Conservation (phyloP, 1,140 invertebrate genomes). For the Saccostrea cuccullata region DNA sequence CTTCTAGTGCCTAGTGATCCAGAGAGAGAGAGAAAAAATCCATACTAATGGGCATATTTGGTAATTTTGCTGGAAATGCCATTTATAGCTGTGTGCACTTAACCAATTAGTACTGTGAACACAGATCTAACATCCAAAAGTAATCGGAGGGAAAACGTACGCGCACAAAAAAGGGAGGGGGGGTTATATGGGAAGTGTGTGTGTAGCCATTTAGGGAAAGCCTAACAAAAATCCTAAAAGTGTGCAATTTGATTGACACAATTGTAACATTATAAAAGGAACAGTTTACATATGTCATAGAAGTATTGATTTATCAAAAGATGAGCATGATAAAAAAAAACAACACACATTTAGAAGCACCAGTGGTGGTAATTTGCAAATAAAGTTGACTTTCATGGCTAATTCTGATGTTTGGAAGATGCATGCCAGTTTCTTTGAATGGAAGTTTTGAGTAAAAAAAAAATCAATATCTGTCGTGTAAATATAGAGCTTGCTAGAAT, state of each 20-base stretch:
- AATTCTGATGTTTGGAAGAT: background rate
- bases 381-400: background rate
- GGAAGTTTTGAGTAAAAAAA: background rate
- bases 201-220: too few relatives aligned
- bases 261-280: background rate
- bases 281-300: background rate
- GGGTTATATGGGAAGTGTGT: too few relatives aligned
- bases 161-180: too few relatives aligned
- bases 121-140: background rate
- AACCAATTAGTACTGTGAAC: background rate
- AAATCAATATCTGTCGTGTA: background rate
- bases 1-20: background rate
- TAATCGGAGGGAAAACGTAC: background rate
- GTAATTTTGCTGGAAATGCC: conserved; percentile 8
- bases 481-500: too few relatives aligned
- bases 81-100: conserved; percentile 5
- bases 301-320: conserved; percentile 7
- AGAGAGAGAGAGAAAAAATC: background rate
- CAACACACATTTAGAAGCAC: background rate
- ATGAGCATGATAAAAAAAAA: background rate
- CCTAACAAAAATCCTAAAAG: too few relatives aligned
- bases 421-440: background rate
- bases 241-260: background rate
- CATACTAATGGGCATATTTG: conserved; percentile 17
- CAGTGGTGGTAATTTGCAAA: conserved; percentile 8